phyloP scores from a whole-genome alignment of 1,140 invertebrate genomes.

The Arion vulgaris region DNA sequence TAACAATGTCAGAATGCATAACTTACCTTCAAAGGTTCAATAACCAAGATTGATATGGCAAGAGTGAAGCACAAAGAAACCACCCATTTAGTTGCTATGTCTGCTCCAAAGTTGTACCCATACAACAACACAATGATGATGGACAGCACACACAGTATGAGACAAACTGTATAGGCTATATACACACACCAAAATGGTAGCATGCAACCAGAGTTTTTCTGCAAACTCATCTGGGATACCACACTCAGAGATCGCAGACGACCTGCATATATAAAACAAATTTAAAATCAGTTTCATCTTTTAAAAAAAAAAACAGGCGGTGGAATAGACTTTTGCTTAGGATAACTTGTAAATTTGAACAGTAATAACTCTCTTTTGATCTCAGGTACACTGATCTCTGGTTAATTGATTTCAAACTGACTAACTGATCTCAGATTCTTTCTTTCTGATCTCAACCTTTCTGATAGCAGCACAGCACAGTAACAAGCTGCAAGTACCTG shows the following conservation, averaged over 20 bases:
- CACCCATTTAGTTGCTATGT: conserved; percentile 62
- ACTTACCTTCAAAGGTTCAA: conserved; percentile 68
- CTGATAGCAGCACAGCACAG: no score
- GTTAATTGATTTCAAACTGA: no score
- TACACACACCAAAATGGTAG: conserved; percentile 67
- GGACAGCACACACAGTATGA: conserved; percentile 53
- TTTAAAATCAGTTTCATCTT: no score
- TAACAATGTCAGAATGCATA: no score
- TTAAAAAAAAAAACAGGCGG: no score
- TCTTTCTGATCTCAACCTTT: no score
- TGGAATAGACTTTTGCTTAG: no score
- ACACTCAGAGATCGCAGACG: conserved; percentile 7
- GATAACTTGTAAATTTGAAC: no score
- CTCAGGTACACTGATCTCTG: no score
- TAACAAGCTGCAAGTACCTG: no score
- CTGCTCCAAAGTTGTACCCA: conserved; percentile 61
- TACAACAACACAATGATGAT: conserved; percentile 62
- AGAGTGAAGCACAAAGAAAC: conserved; percentile 61
- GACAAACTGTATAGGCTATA: conserved; percentile 60
- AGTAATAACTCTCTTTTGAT: no score
- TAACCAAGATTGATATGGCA: conserved; percentile 58
- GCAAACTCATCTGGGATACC: background rate
- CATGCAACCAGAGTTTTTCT: background rate
- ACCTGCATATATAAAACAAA: background rate
- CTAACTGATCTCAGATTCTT: no score